Evolutionary conservation across 2,888 invertebrate genomes (phyloP).

Genomic region (Callyntrura guangdongensis): DNA sequence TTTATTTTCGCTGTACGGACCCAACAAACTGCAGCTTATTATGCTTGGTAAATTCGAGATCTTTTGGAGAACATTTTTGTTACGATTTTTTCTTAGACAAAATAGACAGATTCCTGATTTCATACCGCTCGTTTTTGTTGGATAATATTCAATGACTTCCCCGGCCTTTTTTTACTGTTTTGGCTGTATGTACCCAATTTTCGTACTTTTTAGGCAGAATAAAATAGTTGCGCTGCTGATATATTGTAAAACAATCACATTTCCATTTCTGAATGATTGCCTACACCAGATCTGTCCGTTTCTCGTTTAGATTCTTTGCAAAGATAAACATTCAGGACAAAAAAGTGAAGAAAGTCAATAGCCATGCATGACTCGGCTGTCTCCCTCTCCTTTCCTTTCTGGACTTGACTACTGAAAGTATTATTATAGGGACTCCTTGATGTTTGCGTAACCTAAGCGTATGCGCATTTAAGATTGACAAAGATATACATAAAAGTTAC

Average conservation of each 20-base stretch:
- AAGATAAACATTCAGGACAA: slow-evolving; percentile 58
- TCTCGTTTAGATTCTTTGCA: slow-evolving; percentile 46
- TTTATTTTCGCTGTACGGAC: slow-evolving; percentile 25
- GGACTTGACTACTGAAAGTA: slow-evolving; percentile 9
- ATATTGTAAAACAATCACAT: slow-evolving; percentile 63
- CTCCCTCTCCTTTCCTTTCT: too few species aligned
- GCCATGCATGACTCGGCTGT: not conserved
- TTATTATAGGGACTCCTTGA: slow-evolving; percentile 19
- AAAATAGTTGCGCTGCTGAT: slow-evolving; percentile 41
- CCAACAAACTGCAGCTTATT: slow-evolving; percentile 26
- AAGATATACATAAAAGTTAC: not conserved
- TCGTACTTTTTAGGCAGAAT: slow-evolving; percentile 8
- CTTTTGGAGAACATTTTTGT: not conserved
- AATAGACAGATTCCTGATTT: slow-evolving; percentile 24
- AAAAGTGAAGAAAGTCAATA: slow-evolving; percentile 15
- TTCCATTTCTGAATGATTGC: slow-evolving; percentile 64
- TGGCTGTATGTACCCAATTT: not conserved
- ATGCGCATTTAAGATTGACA: not conserved
- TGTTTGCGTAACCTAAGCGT: slow-evolving; percentile 9
- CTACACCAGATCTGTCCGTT: slow-evolving; percentile 40
- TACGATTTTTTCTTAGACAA: not conserved
- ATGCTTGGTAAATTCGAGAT: slow-evolving; percentile 18
- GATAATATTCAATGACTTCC: slow-evolving; percentile 41
- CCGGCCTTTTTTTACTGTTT: not conserved
- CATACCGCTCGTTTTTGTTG: not conserved